phyloP scores from a whole-genome alignment of 1,140 invertebrate species.

The Penaeus chinensis region DNA sequence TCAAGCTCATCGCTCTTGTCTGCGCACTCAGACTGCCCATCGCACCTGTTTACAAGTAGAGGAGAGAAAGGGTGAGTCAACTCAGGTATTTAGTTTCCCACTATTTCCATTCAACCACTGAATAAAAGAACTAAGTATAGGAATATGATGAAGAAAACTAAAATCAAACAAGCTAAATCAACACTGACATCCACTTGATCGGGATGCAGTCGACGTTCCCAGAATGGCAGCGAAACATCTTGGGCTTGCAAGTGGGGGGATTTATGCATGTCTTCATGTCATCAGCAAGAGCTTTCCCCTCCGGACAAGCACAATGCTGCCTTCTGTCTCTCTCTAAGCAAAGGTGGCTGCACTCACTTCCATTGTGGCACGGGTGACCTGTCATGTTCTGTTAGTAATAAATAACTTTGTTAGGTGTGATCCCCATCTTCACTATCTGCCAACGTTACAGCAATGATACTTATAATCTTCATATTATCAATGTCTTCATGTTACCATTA shows the following conservation, averaged over 20 bases:
- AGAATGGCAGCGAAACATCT: slow-evolving; percentile 80
- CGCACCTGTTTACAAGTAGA: slow-evolving; percentile 71
- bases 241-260: slow-evolving; percentile 79
- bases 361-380: slow-evolving; percentile 46
- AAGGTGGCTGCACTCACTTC: slow-evolving; percentile 77
- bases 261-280: slow-evolving; percentile 78
- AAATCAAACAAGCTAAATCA: slow-evolving; percentile 63
- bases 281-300: slow-evolving; percentile 78
- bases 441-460: not conserved
- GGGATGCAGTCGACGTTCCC: slow-evolving; percentile 79
- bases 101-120: not conserved
- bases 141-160: not conserved
- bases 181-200: slow-evolving; percentile 75
- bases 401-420: not conserved
- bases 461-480: slow-evolving; percentile 7
- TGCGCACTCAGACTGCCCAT: slow-evolving; percentile 79
- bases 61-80: not conserved
- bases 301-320: slow-evolving; percentile 80
- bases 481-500: not conserved
- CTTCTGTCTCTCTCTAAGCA: slow-evolving; percentile 70
- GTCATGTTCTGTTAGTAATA: slow-evolving; percentile 33
- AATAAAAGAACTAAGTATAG: not conserved
- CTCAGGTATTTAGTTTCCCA: not conserved
- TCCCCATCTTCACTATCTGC: not conserved
- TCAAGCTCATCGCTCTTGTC: slow-evolving; percentile 76